Evolutionary conservation across 2,113 vertebrate genomes (phyloP), one percentile per base, ranked within the genome.

Genomic region (Plecturocebus donacophilus): DNA sequence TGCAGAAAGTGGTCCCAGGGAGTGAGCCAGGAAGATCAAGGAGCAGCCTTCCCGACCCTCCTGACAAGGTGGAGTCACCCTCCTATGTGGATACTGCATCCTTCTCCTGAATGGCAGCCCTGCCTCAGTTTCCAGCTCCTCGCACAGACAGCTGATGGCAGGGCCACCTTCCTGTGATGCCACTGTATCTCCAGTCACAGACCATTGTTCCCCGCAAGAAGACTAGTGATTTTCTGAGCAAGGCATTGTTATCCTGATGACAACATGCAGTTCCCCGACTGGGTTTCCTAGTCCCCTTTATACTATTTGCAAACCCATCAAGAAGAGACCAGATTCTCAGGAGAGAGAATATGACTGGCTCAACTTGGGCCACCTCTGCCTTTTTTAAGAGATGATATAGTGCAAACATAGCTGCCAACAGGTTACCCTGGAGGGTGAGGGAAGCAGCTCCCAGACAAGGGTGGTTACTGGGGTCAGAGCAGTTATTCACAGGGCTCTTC

Each of bases 141-240:
- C 64, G 40, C 6, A 6, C 30, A 32, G 70, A 66, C 1, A 42
- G 64, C 47, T 80, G 68, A 83, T 4, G 2, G 79, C 70, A 94
- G 85, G 20, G 58, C 3, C 82, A 70, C 45, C n/a, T 90, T 93
- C 49, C 85, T 38, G 17, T 93, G 79, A 86, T 7, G 12, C 89
- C 52, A 23, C 4, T 1, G 10, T 66, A 11, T 76, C 77, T 96
- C 42, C 21, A 91, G 87, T 52, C 70, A 54, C 47, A 77, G 52
- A 32, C 47, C 45, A 17, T 71, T 79, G 58, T 79, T 96, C 95
- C 71, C 93, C 96, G 56, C 19, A 86, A 95, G 85, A 97, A 94
- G 66, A 47, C 81, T 76, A 56, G 61, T 20, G 52, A 79, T 77
- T 73, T 66, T 92, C 76, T 58, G n/a, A 85, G 40, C 61, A 66